Conservation (phyloP, 2,797 vertebrate species). For the Sciurus carolinensis region DNA sequence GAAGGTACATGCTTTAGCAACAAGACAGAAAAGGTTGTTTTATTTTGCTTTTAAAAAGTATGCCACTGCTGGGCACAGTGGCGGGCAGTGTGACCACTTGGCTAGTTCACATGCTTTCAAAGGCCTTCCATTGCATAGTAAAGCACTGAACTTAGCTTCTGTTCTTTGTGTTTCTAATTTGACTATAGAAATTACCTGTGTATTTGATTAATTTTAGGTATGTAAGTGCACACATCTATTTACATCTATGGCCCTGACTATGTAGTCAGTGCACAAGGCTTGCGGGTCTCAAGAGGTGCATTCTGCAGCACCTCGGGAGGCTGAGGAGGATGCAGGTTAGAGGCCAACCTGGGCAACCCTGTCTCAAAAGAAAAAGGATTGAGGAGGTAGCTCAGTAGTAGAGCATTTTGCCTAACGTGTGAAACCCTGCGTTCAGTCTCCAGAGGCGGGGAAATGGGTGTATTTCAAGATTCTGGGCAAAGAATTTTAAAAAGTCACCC, state of each 20-base stretch:
- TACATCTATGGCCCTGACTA: background rate
- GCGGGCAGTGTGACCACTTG: background rate
- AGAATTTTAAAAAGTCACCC: background rate
- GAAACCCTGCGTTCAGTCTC: background rate
- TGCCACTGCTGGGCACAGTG: no score
- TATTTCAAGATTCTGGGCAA: background rate
- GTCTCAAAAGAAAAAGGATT: background rate
- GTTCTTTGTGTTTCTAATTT: background rate
- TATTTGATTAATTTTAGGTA: background rate
- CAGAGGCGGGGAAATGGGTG: no score
- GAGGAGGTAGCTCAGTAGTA: background rate
- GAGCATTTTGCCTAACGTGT: background rate
- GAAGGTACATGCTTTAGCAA: background rate
- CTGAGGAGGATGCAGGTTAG: no score
- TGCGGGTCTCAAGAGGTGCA: background rate
- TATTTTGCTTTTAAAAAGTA: conserved; percentile 41
- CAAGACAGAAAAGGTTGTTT: background rate
- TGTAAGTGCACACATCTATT: conserved; percentile 51
- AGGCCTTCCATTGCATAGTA: background rate
- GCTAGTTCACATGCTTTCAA: background rate
- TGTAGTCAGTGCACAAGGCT: background rate
- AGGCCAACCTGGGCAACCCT: no score
- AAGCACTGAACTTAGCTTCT: conserved; percentile 37
- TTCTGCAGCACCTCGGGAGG: background rate
- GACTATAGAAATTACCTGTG: background rate